phyloP scores from a whole-genome alignment of 2,113 vertebrate genomes.

The Chlorocebus sabaeus region DNA sequence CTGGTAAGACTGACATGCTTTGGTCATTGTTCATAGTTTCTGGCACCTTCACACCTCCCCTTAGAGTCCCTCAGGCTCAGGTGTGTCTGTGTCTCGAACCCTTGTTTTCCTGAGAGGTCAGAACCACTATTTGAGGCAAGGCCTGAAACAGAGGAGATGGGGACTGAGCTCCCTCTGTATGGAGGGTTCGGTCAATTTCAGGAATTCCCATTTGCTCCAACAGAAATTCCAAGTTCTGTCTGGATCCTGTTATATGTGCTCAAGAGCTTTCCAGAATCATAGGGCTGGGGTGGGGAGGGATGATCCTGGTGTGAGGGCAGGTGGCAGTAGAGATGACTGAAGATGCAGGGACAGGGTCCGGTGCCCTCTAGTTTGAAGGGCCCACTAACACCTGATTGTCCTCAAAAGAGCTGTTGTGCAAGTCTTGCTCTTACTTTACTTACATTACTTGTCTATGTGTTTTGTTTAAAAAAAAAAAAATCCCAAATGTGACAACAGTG shows the following conservation, averaged over 20 bases:
- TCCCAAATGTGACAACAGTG: background rate
- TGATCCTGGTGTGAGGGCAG: rapidly evolving
- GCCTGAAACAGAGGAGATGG: background rate
- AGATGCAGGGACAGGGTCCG: background rate
- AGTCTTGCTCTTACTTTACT: background rate
- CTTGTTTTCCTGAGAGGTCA: background rate
- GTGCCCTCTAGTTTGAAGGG: slow-evolving; percentile 39
- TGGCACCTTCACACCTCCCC: background rate
- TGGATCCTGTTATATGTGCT: background rate
- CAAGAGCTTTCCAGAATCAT: background rate
- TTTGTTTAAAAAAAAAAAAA: background rate
- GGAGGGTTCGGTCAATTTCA: background rate
- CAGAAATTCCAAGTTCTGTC: background rate
- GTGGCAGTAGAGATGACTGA: background rate
- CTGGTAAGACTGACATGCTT: background rate
- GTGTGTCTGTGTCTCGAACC: background rate
- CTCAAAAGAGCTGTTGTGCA: background rate
- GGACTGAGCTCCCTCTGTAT: background rate
- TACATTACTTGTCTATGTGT: background rate
- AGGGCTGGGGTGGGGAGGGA: rapidly evolving
- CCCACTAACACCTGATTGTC: background rate
- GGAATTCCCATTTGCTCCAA: background rate
- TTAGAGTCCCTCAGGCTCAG: background rate
- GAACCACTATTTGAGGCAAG: background rate
- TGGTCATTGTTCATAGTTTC: background rate